Evolutionary conservation across 2,113 vertebrate species (phyloP).

Genomic region (Tragelaphus imberbis): DNA sequence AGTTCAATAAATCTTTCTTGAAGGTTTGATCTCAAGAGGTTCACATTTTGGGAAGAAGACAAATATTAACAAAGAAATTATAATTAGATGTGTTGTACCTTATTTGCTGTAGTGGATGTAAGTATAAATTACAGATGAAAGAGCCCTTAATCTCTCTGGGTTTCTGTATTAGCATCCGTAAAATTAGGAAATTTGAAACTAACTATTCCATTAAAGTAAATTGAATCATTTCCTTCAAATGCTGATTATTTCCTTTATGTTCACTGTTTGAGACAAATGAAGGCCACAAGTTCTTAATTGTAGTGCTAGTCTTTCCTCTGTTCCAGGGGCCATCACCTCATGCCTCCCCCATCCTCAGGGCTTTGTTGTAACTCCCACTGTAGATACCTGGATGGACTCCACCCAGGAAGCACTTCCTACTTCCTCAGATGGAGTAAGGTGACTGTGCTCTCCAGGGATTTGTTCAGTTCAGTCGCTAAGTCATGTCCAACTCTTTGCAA

Average conservation of each 20-base stretch:
- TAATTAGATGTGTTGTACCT: not conserved
- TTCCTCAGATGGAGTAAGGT: not conserved
- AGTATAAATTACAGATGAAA: not conserved
- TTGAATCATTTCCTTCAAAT: not conserved
- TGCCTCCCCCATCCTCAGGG: fast-evolving
- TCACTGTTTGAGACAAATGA: not conserved
- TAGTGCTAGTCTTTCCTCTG: not conserved
- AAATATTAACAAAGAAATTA: not conserved
- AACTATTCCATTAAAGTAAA: not conserved
- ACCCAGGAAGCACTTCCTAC: not conserved
- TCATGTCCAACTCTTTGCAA: not conserved
- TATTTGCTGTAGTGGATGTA: not conserved
- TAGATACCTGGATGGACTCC: not conserved
- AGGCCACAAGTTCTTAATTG: not conserved
- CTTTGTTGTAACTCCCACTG: not conserved
- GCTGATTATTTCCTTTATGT: not conserved
- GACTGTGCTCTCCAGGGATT: not conserved
- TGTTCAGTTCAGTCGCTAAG: not conserved
- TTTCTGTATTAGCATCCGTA: not conserved
- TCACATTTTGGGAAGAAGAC: not conserved
- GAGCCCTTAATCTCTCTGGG: not conserved
- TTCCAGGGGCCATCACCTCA: no score
- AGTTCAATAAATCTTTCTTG: not conserved
- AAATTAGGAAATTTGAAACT: not conserved
- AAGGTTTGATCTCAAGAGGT: not conserved